These are phyloP conservation scores for Junonia oenone DNA, from an alignment of 2,888 invertebrate genomes.

Conservation along the genomic window DNA sequence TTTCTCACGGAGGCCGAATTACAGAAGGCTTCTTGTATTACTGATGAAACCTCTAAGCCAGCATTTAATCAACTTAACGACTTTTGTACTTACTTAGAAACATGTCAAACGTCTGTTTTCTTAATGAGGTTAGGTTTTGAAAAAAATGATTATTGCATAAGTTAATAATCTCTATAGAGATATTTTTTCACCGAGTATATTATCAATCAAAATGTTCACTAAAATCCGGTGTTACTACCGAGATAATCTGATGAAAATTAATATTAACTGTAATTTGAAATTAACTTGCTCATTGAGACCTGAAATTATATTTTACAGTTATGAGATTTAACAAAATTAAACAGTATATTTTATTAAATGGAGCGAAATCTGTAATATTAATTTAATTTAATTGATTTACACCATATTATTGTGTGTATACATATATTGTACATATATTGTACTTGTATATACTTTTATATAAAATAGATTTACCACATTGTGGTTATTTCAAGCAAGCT, in stretches of 20 bases:
- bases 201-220: background rate
- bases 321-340: background rate
- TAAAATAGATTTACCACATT: too few relatives aligned
- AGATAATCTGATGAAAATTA: background rate
- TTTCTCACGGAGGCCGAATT: conserved; percentile 11
- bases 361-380: too few relatives aligned
- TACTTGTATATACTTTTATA: too few relatives aligned
- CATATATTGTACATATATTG: too few relatives aligned
- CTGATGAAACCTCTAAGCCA: conserved; percentile 4
- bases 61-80: conserved; percentile 3
- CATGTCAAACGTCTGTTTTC: background rate
- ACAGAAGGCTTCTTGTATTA: conserved; percentile 3
- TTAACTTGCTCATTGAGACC: background rate
- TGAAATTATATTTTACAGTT: background rate
- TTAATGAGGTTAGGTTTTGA: background rate
- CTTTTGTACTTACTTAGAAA: background rate
- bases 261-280: background rate
- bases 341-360: background rate
- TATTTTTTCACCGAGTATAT: background rate
- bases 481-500: too few relatives aligned
- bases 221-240: background rate
- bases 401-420: too few relatives aligned
- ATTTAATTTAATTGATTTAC: too few relatives aligned
- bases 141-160: background rate
- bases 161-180: background rate